Evolutionary conservation across 2,888 invertebrate genomes (phyloP).

Genomic region (Microctonus brassicae): DNA sequence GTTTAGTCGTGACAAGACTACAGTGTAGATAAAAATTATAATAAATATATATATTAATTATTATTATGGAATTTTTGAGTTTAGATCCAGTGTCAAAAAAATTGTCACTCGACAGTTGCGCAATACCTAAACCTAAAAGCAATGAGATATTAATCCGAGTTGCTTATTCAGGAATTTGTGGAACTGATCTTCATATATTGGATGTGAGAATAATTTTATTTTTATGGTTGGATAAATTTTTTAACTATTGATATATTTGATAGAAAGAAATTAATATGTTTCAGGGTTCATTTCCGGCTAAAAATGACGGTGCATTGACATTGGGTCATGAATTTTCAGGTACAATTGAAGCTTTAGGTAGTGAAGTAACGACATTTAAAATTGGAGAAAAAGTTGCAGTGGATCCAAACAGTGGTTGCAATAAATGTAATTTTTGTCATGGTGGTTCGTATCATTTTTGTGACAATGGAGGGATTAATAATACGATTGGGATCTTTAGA

Average conservation of each 20-base stretch:
- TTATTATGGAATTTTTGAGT: conserved; percentile 50
- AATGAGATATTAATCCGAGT: conserved; percentile 78
- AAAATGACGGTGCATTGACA: conserved; percentile 71
- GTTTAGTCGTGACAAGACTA: neutral
- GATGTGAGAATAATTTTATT: too few relatives aligned
- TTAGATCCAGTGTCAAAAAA: conserved; percentile 56
- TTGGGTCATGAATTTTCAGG: conserved; percentile 82
- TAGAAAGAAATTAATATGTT: conserved; percentile 30
- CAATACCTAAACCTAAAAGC: conserved; percentile 54
- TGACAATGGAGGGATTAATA: conserved; percentile 73
- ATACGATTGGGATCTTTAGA: conserved; percentile 76
- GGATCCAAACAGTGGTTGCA: conserved; percentile 79
- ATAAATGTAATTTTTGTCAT: conserved; percentile 75
- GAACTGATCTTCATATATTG: conserved; percentile 81
- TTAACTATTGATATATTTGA: too few relatives aligned
- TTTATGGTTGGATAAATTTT: neutral
- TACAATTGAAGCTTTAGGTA: conserved; percentile 73
- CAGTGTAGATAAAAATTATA: neutral
- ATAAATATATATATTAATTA: neutral
- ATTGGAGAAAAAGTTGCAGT: conserved; percentile 78
- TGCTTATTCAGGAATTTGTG: conserved; percentile 79
- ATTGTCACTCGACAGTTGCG: conserved; percentile 51
- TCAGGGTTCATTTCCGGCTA: conserved; percentile 80
- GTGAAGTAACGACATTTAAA: conserved; percentile 72
- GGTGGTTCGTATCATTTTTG: conserved; percentile 78